Base-by-base conservation (phyloP, 2,888 invertebrate species). In the Crepidodera aurea region DNA sequence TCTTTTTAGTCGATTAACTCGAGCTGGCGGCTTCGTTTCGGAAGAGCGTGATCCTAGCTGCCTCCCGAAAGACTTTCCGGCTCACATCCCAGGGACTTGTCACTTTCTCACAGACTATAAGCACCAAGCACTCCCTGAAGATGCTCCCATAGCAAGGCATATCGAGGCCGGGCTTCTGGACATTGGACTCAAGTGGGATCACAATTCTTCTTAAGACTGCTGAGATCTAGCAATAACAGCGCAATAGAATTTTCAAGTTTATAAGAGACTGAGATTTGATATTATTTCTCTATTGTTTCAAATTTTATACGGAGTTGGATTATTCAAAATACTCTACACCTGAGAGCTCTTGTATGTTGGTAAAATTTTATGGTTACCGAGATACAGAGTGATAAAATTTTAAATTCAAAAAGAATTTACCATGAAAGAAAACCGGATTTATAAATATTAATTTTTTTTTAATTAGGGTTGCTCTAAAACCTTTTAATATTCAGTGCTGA, bases 51-150 rank as follows among this genome's bases (percentile, higher is more conserved):
- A 90, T 73, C 86, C 88, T 40, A 87, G 88, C 60, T 92, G 89
- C 81, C 86, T 95, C 71, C 95, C 95, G 7, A 90, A 90, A 80
- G 94, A 92, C 73, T 94, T 94, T 82, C 91, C 92, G 42, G 84
- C 87, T 72, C 86, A 90, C 75, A 88, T 89, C 59, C 86, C 88
- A 42, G 93, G 92, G 69, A 93, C 92, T 29, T 94, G 94, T 78
- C 88, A 95, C 82, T 96, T 95, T 81, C 85, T 95, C 55, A 88
- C 89, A 74, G 88, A 87, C 71, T 96, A 93, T 83, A 85, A 84
- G 64, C 91, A 94, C 79, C 88, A 89, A 0, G 85, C 86, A 4
- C 82, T 92, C 29, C 85, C 88, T 53, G 81, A 82, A 5, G 83
- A 82, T 2, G 83, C 85, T 32, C 81, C 89, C 1, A 83, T 91